Conservation (phyloP, 2,888 invertebrate genomes). For the Malacosoma neustria region DNA sequence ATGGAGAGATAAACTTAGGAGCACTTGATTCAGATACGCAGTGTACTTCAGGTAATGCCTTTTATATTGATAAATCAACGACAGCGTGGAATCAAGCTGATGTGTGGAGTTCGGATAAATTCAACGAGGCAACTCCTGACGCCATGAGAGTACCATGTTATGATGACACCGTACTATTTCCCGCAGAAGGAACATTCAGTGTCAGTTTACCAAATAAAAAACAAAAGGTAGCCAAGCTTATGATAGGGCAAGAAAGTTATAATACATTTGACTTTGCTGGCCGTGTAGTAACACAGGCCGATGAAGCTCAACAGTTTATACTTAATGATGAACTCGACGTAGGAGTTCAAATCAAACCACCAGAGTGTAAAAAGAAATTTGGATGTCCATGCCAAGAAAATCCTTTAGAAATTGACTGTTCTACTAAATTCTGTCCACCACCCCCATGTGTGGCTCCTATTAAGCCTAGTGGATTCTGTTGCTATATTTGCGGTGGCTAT, state of each 20-base stretch:
- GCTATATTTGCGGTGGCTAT: constrained; percentile 54
- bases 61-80: constrained; percentile 37
- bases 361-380: constrained; percentile 25
- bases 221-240: constrained; percentile 32
- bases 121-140: constrained; percentile 65
- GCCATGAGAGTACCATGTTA: constrained; percentile 61
- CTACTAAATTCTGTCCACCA: constrained; percentile 39
- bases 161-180: constrained; percentile 55
- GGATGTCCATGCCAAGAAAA: constrained; percentile 51
- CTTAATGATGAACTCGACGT: constrained; percentile 20
- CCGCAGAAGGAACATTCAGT: constrained; percentile 31
- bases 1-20: constrained; percentile 39
- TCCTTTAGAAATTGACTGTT: constrained; percentile 37
- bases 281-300: constrained; percentile 10
- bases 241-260: constrained; percentile 23
- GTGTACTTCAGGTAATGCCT: constrained; percentile 33
- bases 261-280: constrained; percentile 13
- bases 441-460: constrained; percentile 45
- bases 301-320: constrained; percentile 29
- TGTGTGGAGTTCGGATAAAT: constrained; percentile 53
- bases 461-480: constrained; percentile 53
- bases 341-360: constrained; percentile 22
- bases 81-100: constrained; percentile 51
- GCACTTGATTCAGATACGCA: constrained; percentile 28
- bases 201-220: constrained; percentile 32